Conservation (phyloP, 2,888 invertebrate species). For the Zaprionus obscuricornis region DNA sequence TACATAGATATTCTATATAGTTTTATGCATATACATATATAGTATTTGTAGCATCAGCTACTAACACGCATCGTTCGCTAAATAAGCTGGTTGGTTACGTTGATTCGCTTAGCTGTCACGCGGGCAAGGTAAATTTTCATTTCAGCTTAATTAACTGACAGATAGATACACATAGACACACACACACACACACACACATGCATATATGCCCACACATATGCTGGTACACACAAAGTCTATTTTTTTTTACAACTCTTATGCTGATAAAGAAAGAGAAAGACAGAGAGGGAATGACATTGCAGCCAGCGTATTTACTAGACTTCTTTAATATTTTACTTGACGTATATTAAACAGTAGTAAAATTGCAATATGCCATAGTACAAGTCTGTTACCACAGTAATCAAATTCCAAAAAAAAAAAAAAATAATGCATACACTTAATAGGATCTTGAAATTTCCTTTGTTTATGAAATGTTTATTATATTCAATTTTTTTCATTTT, state of each 20-base stretch:
- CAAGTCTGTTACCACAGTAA: too few relatives aligned
- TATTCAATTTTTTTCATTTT: conserved; percentile 32
- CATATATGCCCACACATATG: not conserved
- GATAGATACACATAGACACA: conserved; percentile 6
- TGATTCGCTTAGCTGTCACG: conserved; percentile 24
- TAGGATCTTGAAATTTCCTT: too few relatives aligned
- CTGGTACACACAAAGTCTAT: conserved; percentile 16
- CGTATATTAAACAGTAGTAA: too few relatives aligned
- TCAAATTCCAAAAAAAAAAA: too few relatives aligned
- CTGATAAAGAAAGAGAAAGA: not conserved
- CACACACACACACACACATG: not conserved
- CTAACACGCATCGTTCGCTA: conserved; percentile 9
- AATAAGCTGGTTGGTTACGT: conserved; percentile 30
- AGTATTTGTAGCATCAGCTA: too few relatives aligned
- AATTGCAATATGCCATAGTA: too few relatives aligned
- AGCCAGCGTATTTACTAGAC: conserved; percentile 20
- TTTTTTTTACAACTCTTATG: too few relatives aligned
- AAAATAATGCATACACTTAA: too few relatives aligned
- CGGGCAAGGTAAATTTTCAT: conserved; percentile 51
- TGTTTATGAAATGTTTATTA: too few relatives aligned
- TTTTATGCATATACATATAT: too few relatives aligned
- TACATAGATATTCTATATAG: too few relatives aligned
- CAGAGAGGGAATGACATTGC: not conserved
- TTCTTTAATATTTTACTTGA: too few relatives aligned
- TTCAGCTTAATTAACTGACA: conserved; percentile 61